These are phyloP conservation scores for Gryllus longicercus DNA, from an alignment of 2,888 invertebrate species.

Conservation along the genomic window DNA sequence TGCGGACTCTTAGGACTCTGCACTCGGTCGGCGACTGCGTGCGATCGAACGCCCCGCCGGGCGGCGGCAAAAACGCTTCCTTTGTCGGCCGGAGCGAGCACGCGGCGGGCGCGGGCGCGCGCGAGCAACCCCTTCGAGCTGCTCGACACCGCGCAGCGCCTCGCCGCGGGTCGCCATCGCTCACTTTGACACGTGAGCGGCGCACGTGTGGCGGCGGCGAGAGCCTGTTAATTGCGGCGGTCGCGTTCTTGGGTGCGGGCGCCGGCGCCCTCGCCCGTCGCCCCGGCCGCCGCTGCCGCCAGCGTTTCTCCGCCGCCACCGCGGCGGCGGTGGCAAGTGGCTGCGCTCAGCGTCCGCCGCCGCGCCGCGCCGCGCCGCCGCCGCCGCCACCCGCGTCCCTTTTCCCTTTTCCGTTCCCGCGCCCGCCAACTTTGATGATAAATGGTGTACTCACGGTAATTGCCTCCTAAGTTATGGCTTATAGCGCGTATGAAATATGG, in stretches of 20 bases:
- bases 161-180: neutral
- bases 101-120: too few species aligned
- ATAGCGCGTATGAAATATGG: slow-evolving; percentile 58
- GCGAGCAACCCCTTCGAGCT: too few species aligned
- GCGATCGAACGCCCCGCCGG: too few species aligned
- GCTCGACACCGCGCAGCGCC: neutral
- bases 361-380: neutral
- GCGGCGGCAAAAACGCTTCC: too few species aligned
- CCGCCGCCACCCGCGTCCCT: neutral
- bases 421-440: slow-evolving; percentile 48
- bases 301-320: neutral
- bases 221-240: neutral
- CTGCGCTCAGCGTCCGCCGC: neutral
- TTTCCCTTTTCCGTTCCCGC: slow-evolving; percentile 18
- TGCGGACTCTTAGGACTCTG: too few species aligned
- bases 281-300: neutral
- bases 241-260: slow-evolving; percentile 35
- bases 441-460: slow-evolving; percentile 59
- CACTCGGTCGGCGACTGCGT: too few species aligned
- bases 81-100: too few species aligned
- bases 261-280: slow-evolving; percentile 30
- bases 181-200: neutral
- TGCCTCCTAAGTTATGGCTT: slow-evolving; percentile 59
- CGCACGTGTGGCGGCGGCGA: neutral
- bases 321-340: neutral